phyloP scores from a whole-genome alignment of 2,888 invertebrate species.

The Melikaiella ostensackeni region DNA sequence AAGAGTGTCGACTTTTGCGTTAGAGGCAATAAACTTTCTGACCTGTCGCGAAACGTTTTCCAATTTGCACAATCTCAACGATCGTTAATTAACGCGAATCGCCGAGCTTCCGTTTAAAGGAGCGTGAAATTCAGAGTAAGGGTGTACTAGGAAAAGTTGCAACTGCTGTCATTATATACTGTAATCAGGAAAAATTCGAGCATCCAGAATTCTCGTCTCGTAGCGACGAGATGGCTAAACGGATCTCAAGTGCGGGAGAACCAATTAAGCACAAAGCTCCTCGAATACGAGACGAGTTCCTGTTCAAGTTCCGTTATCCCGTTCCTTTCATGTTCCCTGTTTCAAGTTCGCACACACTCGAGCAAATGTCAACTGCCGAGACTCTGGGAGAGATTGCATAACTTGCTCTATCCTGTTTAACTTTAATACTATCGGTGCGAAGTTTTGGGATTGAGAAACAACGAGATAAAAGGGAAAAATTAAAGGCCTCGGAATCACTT shows the following conservation, averaged over 20 bases:
- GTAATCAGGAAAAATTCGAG: conserved; percentile 36
- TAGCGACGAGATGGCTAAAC: conserved; percentile 24
- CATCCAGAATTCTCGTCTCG: conserved; percentile 32
- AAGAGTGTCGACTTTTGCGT: background rate
- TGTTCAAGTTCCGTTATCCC: conserved; percentile 31
- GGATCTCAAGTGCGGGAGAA: conserved; percentile 31
- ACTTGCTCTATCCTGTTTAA: conserved; percentile 16
- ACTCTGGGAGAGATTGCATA: conserved; percentile 16
- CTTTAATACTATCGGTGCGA: background rate
- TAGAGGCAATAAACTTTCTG: conserved; percentile 2
- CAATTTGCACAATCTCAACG: conserved; percentile 16
- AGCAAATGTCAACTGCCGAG: conserved; percentile 16
- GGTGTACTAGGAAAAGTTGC: conserved; percentile 20
- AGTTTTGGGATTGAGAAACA: background rate
- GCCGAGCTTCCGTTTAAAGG: conserved; percentile 11
- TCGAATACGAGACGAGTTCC: conserved; percentile 23
- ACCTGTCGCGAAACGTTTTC: background rate
- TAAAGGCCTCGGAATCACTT: no score
- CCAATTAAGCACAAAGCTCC: conserved; percentile 38
- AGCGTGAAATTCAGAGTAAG: conserved; percentile 18
- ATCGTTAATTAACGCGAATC: conserved; percentile 24
- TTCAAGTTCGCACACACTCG: conserved; percentile 10
- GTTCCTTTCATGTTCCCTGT: background rate
- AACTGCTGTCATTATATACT: conserved; percentile 32
- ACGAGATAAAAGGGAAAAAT: background rate